phyloP scores from a whole-genome alignment of 2,113 vertebrate genomes.

The Petrocephalus microphthalmus region DNA sequence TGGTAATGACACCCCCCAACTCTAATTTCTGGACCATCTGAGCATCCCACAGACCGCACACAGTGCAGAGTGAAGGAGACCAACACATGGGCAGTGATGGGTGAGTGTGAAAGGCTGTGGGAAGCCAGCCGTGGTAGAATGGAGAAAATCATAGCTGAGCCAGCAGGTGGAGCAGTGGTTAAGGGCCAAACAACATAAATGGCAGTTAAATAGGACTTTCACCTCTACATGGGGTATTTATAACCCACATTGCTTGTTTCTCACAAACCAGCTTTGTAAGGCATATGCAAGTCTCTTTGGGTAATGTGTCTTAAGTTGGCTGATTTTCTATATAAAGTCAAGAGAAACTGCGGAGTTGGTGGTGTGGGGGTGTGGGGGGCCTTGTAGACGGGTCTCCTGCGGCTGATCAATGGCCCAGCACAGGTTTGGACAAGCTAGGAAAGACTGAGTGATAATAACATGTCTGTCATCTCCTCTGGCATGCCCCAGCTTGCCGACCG shows the following conservation, averaged over 20 bases:
- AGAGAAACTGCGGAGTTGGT: not conserved
- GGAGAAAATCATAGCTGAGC: not conserved
- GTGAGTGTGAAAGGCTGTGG: not conserved
- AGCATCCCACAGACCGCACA: constrained; percentile 52
- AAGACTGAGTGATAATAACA: constrained; percentile 86
- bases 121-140: not conserved
- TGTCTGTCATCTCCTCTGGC: constrained; percentile 78
- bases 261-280: not conserved
- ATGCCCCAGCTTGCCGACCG: constrained; percentile 77
- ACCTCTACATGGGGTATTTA: not conserved
- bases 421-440: constrained; percentile 78
- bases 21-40: constrained; percentile 24
- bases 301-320: not conserved
- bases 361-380: not conserved
- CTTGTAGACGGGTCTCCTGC: constrained; percentile 33
- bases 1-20: constrained; percentile 44
- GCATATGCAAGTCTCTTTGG: not conserved
- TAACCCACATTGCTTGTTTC: not conserved
- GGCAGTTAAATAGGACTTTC: not conserved
- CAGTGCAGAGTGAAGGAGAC: constrained; percentile 23
- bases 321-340: not conserved
- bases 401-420: constrained; percentile 60
- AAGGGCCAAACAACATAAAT: not conserved
- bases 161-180: not conserved
- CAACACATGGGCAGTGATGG: not conserved